Percentiles rank a stretch among this genome's conserved stretches.
Evolutionary conservation across 2,888 invertebrate species (phyloP).

Genomic region (Scaptomyza flava): DNA sequence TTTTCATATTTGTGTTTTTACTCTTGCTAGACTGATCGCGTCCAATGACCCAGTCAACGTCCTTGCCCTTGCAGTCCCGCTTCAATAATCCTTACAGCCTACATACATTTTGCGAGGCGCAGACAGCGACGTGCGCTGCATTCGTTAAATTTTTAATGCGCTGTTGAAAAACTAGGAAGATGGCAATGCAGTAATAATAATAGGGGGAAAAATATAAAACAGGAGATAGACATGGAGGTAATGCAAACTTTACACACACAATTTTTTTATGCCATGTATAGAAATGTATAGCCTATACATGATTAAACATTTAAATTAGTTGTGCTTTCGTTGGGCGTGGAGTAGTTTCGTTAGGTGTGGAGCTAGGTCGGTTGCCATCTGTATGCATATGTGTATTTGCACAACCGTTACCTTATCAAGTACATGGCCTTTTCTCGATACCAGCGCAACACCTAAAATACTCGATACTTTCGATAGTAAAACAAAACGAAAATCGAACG

Average conservation of each 20-base stretch:
- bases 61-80: not conserved
- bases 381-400: not conserved
- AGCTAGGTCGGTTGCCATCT: conserved; percentile 6
- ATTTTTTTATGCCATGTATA: no score
- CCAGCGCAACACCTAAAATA: conserved; percentile 9
- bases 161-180: not conserved
- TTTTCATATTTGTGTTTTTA: not conserved
- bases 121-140: not conserved
- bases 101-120: not conserved
- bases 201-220: not conserved
- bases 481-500: conserved; percentile 54
- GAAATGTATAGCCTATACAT: no score
- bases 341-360: conserved; percentile 17
- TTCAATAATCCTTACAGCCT: not conserved
- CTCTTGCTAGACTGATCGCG: no score
- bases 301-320: not conserved
- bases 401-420: not conserved
- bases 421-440: conserved; percentile 11
- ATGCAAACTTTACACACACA: no score
- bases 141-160: conserved; percentile 1
- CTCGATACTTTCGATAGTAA: conserved; percentile 58
- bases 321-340: conserved; percentile 13
- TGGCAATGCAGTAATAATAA: not conserved
- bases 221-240: not conserved
- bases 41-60: not conserved